Evolutionary conservation across 2,888 invertebrate species (phyloP).

Genomic region (Cephonodes hylas): DNA sequence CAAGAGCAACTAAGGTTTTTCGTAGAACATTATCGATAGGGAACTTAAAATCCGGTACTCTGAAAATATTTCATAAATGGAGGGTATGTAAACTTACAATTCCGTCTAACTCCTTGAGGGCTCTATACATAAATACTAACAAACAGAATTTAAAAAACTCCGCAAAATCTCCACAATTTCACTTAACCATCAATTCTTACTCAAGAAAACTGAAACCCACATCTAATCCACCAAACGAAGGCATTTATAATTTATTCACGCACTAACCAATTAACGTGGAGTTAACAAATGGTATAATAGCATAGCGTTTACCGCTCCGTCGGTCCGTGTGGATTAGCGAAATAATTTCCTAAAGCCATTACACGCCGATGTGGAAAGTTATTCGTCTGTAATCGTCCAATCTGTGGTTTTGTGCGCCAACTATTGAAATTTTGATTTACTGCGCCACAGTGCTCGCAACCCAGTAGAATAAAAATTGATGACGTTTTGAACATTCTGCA

Average conservation of each 20-base stretch:
- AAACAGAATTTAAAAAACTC: too few relatives aligned
- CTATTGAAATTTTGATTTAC: constrained; percentile 9
- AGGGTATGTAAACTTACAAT: too few relatives aligned
- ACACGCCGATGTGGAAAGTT: constrained; percentile 48
- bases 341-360: constrained; percentile 56
- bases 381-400: constrained; percentile 57
- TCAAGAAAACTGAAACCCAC: neutral
- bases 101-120: too few relatives aligned
- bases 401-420: constrained; percentile 24
- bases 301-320: constrained; percentile 30
- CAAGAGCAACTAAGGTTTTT: too few relatives aligned
- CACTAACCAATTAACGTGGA: constrained; percentile 3
- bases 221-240: neutral
- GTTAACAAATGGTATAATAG: constrained; percentile 7
- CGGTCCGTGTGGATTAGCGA: constrained; percentile 36
- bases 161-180: too few relatives aligned
- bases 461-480: constrained; percentile 14
- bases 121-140: too few relatives aligned
- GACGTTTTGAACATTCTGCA: too few relatives aligned
- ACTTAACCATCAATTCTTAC: neutral
- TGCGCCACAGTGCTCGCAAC: constrained; percentile 19
- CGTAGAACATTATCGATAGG: too few relatives aligned
- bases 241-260: neutral
- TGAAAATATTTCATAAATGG: too few relatives aligned
- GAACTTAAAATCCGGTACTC: too few relatives aligned